Percentiles rank a stretch among this genome's conserved stretches.
phyloP scores from a whole-genome alignment of 53 echinoderm and acorn worm genomes.

The Astropecten irregularis region DNA sequence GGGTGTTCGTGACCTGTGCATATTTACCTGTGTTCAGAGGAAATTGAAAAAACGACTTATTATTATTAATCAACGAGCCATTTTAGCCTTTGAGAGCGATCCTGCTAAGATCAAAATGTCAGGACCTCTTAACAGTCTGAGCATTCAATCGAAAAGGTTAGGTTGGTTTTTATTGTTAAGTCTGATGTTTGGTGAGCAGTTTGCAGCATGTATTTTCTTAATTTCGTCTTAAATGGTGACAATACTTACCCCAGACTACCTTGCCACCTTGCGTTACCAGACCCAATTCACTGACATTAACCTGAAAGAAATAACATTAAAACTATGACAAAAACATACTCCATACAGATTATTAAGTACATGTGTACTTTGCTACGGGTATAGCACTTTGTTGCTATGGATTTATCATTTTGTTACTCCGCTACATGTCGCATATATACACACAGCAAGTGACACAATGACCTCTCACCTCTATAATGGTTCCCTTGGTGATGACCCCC shows the following conservation, averaged over 20 bases:
- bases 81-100: no score
- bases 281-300: constrained; percentile 98
- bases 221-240: neutral
- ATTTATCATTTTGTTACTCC: no score
- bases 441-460: no score
- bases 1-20: constrained; percentile 93
- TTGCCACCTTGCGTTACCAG: constrained; percentile 98
- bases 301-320: constrained; percentile 64
- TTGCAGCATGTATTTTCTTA: neutral
- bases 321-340: neutral
- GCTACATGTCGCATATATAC: no score
- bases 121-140: no score
- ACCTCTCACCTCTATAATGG: constrained; percentile 84
- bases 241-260: constrained; percentile 96
- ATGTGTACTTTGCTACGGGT: no score
- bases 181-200: no score
- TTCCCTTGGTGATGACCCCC: constrained; percentile 99
- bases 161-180: no score
- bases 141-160: no score
- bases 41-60: neutral
- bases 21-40: constrained; percentile 99
- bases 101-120: no score
- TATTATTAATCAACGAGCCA: neutral
- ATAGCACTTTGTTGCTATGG: no score
- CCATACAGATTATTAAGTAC: neutral